A percentile compares a stretch with the other conserved stretches of the same genome.
Evolutionary conservation across 2,113 vertebrate genomes (phyloP).

Genomic region (Lagopus muta): DNA sequence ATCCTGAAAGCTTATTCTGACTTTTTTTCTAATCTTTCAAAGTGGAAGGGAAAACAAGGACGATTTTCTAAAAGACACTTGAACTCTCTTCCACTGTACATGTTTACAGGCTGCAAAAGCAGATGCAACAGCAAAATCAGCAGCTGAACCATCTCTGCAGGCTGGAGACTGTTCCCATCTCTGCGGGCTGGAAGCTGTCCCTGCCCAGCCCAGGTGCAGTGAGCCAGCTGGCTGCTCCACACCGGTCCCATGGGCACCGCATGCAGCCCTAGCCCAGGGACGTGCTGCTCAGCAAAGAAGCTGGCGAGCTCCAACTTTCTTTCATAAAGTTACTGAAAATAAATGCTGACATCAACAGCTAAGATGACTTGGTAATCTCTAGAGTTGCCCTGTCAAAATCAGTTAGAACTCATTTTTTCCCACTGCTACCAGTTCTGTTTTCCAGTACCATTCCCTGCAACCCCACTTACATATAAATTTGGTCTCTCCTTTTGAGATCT

Average conservation of each 20-base stretch:
- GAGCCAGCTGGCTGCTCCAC: slow-evolving; percentile 2
- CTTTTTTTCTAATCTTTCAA: background rate
- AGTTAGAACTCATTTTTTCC: background rate
- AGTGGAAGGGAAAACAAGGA: background rate
- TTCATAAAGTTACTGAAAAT: slow-evolving; percentile 22
- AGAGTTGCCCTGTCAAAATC: slow-evolving; percentile 9
- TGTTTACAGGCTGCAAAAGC: background rate
- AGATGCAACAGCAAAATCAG: background rate
- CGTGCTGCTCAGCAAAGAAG: background rate
- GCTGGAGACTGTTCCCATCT: background rate
- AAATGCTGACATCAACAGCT: slow-evolving; percentile 41
- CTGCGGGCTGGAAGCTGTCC: background rate
- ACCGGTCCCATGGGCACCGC: background rate
- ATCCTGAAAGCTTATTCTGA: background rate
- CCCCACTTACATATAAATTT: background rate
- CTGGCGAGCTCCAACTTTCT: background rate
- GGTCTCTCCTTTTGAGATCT: background rate
- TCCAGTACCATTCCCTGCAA: background rate
- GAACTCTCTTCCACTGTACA: background rate
- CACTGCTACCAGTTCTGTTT: background rate
- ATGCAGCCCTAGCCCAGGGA: background rate
- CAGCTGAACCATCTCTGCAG: background rate
- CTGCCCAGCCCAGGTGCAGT: background rate
- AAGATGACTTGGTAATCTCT: background rate
- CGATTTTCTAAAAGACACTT: background rate